A percentile compares a stretch with the other conserved stretches of the same genome.
Evolutionary conservation across 2,888 invertebrate genomes (phyloP).

Genomic region (Cephus rjabovi): DNA sequence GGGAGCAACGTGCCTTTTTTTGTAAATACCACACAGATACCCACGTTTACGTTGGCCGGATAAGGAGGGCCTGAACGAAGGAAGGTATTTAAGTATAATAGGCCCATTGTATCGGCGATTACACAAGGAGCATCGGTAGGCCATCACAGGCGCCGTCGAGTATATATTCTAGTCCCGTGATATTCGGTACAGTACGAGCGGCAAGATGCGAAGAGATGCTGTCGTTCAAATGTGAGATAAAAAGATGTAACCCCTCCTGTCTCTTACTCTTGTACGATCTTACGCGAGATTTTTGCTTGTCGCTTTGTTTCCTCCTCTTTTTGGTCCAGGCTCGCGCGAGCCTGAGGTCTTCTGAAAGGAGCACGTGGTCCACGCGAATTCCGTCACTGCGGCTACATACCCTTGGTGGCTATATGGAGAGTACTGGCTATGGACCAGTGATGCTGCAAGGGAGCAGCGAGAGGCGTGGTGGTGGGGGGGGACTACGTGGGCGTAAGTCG

Average conservation of each 20-base stretch:
- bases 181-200: not conserved
- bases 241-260: not conserved
- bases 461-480: not conserved
- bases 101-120: not conserved
- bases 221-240: not conserved
- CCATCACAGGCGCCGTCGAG: not conserved
- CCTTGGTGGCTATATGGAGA: not conserved
- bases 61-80: not conserved
- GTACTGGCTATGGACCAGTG: not conserved
- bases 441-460: not conserved
- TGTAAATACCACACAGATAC: too few species aligned
- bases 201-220: not conserved
- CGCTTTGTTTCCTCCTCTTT: not conserved
- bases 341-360: not conserved
- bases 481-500: not conserved
- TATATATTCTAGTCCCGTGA: not conserved
- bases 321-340: not conserved
- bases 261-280: not conserved
- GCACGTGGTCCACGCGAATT: not conserved
- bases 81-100: not conserved
- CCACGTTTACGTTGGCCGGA: too few species aligned
- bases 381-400: not conserved
- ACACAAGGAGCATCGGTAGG: not conserved
- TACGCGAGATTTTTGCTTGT: not conserved
- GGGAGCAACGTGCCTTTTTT: too few species aligned